Percentiles rank a stretch among this genome's conserved stretches.
Conservation (phyloP, 2,888 invertebrate genomes). For the Trichopoda pennipes region DNA sequence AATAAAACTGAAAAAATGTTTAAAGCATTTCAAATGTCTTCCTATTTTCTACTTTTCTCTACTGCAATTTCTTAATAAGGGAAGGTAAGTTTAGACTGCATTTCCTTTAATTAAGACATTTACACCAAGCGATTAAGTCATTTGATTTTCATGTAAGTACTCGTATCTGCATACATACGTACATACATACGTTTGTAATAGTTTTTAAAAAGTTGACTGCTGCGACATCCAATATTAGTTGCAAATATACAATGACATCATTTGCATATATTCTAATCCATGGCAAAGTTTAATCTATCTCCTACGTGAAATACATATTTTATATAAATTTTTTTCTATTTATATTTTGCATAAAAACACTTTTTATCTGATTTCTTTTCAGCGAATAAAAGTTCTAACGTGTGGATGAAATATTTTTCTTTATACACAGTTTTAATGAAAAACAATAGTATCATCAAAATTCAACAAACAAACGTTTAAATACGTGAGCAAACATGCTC, state of each 20-base stretch:
- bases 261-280: constrained; percentile 49
- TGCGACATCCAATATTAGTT: neutral
- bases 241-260: constrained; percentile 24
- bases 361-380: neutral
- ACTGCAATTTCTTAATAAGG: too few species aligned
- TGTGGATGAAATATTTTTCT: neutral
- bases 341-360: neutral
- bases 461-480: constrained; percentile 60
- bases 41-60: too few species aligned
- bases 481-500: constrained; percentile 62
- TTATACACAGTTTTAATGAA: constrained; percentile 48
- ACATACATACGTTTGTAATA: too few species aligned
- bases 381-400: neutral
- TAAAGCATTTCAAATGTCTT: too few species aligned
- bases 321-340: neutral
- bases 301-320: constrained; percentile 26
- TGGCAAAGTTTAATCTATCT: constrained; percentile 12
- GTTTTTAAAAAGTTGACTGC: too few species aligned
- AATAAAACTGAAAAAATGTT: too few species aligned
- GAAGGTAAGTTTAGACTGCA: too few species aligned
- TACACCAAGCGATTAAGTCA: too few species aligned
- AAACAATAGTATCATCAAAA: constrained; percentile 64
- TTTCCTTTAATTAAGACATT: too few species aligned
- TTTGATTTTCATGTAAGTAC: too few species aligned
- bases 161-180: too few species aligned